phyloP scores from a whole-genome alignment of 2,113 vertebrate species.

The pig (Sus scrofa) region T2T-Sscrofa CM000827.6:43577001-43577500 shows the following conservation, averaged over 20 bases:
- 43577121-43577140: too few relatives aligned
- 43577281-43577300: not conserved
- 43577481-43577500: too few relatives aligned
- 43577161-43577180: too few relatives aligned
- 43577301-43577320: not conserved
- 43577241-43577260: not conserved
- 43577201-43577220: too few relatives aligned
- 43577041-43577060: not conserved
- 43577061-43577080: not conserved
- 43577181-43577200: too few relatives aligned
- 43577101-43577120: too few relatives aligned
- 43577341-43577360: not conserved
- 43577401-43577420: rapidly evolving
- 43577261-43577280: not conserved
- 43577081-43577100: too few relatives aligned
- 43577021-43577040: constrained; percentile 29
- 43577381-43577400: not conserved
- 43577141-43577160: too few relatives aligned
- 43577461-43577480: not conserved
- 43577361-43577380: not conserved
- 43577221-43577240: not conserved
- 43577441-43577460: not conserved
- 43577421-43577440: not conserved
- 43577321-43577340: not conserved
- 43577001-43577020: not conserved